Conservation (phyloP, 2,113 vertebrate genomes). For the Tachuris rubrigastra region DNA sequence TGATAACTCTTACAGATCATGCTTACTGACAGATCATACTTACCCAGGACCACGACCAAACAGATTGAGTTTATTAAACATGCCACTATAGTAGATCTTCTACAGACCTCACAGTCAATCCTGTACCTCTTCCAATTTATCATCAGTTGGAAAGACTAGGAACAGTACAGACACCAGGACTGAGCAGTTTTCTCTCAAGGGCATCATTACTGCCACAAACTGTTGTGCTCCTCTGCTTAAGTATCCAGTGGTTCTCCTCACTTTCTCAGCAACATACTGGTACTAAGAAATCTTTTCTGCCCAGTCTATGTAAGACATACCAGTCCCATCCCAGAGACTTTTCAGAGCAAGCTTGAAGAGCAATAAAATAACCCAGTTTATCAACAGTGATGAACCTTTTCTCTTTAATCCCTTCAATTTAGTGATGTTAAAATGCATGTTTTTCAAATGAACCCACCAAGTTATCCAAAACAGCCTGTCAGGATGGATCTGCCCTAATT, state of each 20-base stretch:
- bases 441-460: not conserved
- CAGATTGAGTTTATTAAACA: not conserved
- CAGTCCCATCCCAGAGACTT: not conserved
- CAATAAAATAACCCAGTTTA: not conserved
- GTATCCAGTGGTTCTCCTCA: not conserved
- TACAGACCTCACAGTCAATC: not conserved
- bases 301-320: rapidly evolving
- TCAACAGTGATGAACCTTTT: not conserved
- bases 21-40: not conserved
- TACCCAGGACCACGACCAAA: not conserved
- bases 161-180: not conserved
- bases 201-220: not conserved
- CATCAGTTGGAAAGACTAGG: not conserved
- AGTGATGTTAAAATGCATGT: not conserved
- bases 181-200: not conserved
- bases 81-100: not conserved
- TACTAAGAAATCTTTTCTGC: not conserved
- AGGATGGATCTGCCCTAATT: not conserved
- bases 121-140: not conserved
- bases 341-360: not conserved
- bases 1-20: not conserved
- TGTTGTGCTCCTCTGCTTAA: not conserved
- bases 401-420: not conserved
- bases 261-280: not conserved
- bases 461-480: not conserved